These are phyloP conservation scores for Clarias batrachus DNA, from an alignment of 2,113 vertebrate species.

Conservation along the genomic window DNA sequence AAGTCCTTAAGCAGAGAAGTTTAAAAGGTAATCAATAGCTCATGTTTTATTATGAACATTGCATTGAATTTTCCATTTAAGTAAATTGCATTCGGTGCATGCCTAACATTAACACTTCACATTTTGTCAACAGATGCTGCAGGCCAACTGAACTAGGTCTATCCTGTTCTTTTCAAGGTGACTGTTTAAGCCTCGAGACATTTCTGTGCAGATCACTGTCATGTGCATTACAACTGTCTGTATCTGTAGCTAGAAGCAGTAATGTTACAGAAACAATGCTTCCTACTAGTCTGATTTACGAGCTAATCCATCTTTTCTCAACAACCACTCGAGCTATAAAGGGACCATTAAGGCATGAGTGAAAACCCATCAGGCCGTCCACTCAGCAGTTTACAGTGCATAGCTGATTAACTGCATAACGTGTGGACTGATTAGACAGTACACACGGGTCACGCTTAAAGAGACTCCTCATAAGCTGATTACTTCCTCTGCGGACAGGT, in stretches of 20 bases:
- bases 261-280: not conserved
- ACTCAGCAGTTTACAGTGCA: conserved; percentile 12
- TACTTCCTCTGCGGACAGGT: conserved; percentile 4
- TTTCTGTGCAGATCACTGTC: not conserved
- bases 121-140: not conserved
- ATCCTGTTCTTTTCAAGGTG: not conserved
- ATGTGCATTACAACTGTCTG: not conserved
- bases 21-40: no score
- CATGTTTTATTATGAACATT: no score
- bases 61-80: no score
- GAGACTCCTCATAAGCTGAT: conserved; percentile 14
- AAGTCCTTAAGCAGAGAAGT: no score
- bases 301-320: not conserved
- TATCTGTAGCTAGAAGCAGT: not conserved
- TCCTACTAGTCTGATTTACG: not conserved
- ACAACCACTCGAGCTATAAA: not conserved
- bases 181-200: not conserved
- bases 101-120: not conserved
- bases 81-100: no score
- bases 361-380: not conserved
- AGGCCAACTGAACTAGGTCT: not conserved
- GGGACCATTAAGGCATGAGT: not conserved
- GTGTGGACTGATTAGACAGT: conserved; percentile 12
- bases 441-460: not conserved
- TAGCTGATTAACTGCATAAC: conserved; percentile 18